These are phyloP conservation scores for Zaprionus taronus DNA, from an alignment of 1,140 invertebrate genomes.

Conservation along the genomic window DNA sequence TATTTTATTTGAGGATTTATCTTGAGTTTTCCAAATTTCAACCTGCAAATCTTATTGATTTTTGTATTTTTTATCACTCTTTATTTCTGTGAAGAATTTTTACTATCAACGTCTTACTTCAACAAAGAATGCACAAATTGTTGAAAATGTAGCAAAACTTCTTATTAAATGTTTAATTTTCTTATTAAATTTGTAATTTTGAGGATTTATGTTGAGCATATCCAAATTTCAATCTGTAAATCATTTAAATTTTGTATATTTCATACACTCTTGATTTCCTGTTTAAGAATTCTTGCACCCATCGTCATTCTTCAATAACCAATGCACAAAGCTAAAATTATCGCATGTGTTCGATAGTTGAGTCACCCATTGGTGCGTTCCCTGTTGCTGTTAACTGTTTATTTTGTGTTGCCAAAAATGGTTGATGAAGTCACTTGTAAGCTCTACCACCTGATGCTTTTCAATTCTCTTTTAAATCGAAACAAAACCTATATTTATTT, in stretches of 20 bases:
- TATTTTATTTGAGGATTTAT: too few species aligned
- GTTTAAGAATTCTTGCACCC: background rate
- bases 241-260: background rate
- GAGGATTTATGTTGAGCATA: too few species aligned
- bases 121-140: too few species aligned
- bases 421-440: slow-evolving; percentile 1
- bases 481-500: slow-evolving; percentile 36
- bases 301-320: background rate
- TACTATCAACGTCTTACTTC: too few species aligned
- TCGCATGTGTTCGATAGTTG: background rate
- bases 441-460: slow-evolving; percentile 18
- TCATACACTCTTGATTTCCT: background rate
- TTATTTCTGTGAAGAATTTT: background rate
- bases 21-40: background rate
- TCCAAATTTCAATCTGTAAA: background rate
- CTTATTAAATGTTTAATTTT: too few species aligned
- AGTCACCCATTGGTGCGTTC: background rate
- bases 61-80: background rate
- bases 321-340: background rate
- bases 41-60: background rate
- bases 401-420: background rate
- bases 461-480: background rate
- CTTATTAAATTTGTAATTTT: too few species aligned
- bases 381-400: background rate
- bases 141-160: too few species aligned